Percentiles rank a stretch among this genome's conserved stretches.
Conservation (phyloP, 2,113 vertebrate species). For the Daboia siamensis region DNA sequence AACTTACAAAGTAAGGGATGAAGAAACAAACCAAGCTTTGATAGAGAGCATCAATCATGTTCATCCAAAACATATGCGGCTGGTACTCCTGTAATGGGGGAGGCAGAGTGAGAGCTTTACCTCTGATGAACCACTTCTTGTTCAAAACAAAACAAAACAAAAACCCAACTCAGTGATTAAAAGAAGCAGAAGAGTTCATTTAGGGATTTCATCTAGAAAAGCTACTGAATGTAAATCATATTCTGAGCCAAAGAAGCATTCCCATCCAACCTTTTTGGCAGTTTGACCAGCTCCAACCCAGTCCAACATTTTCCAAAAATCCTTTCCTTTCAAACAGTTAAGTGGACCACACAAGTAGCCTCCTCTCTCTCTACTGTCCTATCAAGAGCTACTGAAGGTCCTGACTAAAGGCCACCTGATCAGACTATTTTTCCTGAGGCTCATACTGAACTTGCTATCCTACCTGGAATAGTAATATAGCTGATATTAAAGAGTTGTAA, state of each 20-base stretch:
- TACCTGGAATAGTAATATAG: background rate
- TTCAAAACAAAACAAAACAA: background rate
- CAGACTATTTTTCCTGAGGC: background rate
- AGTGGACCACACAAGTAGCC: background rate
- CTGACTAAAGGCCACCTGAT: background rate
- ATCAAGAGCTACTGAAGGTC: background rate
- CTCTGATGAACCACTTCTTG: background rate
- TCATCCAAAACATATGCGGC: conserved; percentile 95
- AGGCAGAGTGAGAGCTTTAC: background rate
- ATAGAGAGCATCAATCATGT: conserved; percentile 96
- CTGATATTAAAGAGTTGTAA: background rate
- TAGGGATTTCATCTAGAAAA: background rate
- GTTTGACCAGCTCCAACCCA: background rate
- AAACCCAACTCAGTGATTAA: background rate
- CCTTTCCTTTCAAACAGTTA: background rate
- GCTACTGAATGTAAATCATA: background rate
- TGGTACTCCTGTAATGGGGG: conserved; percentile 83
- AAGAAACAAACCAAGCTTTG: conserved; percentile 97
- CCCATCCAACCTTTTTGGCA: background rate
- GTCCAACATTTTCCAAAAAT: background rate
- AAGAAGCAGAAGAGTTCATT: background rate
- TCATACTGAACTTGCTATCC: background rate
- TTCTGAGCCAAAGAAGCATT: background rate
- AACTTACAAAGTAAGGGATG: conserved; percentile 95
- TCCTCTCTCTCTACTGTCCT: no score